A percentile compares a stretch with the other conserved stretches of the same genome.
Conservation (phyloP, 2,113 vertebrate species). For the Ophiodon elongatus region DNA sequence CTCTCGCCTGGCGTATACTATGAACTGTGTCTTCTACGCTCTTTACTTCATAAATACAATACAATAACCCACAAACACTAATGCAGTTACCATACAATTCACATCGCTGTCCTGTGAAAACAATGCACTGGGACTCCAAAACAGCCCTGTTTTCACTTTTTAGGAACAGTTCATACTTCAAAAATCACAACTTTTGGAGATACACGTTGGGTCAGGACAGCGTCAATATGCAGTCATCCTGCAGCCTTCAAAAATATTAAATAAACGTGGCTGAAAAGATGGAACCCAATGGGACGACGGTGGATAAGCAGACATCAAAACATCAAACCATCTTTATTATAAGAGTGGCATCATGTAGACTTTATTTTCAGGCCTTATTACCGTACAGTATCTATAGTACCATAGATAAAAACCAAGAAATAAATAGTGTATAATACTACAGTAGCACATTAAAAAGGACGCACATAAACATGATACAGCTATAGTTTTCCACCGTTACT, state of each 20-base stretch:
- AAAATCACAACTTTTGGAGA: not conserved
- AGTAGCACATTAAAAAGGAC: constrained; percentile 76
- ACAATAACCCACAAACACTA: not conserved
- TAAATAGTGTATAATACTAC: constrained; percentile 77
- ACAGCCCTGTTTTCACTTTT: not conserved
- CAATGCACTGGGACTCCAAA: not conserved
- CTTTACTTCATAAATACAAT: not conserved
- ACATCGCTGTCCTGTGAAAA: not conserved
- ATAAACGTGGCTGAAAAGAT: not conserved
- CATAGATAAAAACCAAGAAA: constrained; percentile 71
- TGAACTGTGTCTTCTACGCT: not conserved
- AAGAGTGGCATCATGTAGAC: constrained; percentile 70
- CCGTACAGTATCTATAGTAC: constrained; percentile 72
- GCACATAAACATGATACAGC: constrained; percentile 54
- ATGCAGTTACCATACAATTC: not conserved
- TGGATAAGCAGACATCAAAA: not conserved
- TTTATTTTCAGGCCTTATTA: constrained; percentile 75
- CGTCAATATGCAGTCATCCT: not conserved
- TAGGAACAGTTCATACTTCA: not conserved
- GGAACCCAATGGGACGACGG: not conserved
- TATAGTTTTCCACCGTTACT: constrained; percentile 36
- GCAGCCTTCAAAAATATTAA: not conserved
- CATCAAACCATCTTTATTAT: constrained; percentile 26
- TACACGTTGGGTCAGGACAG: not conserved
- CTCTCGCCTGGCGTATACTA: not conserved